Evolutionary conservation across 2,113 vertebrate genomes (phyloP), one percentile per base, ranked within the genome.

Genomic region (Serinus canaria): DNA sequence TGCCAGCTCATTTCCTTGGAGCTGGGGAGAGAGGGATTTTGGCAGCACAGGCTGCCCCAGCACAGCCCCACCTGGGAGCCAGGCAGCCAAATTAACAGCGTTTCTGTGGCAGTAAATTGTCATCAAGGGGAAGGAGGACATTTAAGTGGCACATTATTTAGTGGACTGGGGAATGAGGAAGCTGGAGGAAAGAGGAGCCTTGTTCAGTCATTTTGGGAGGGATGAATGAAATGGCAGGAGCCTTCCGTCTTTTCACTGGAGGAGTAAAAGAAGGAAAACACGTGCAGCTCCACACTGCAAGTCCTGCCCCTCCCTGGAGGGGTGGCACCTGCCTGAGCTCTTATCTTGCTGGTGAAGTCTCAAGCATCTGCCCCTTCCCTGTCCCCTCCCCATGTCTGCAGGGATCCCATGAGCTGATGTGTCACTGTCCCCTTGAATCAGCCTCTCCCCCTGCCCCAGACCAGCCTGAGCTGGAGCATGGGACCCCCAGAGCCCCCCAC

Each of bases 341-440:
- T 69, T 52, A 31, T n/a, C 62, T 58, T 17, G 27, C 63, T 62
- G 53, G 35, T 15, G 14, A 63, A 78, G 25, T 19, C 63, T 59
- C 46, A 37, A 77, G 46, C 43, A 74, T 67, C 43, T 37, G 24
- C 47, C 39, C 41, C n/a, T 28, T 59, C 41, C 33, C 39, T 4
- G 3, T 10, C 41, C 69, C 8, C 59, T 77, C 8, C 11, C 27
- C 15, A 5, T 15, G 16, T 43, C 49, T 22, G 1, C 11, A 49
- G 0, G 0, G 56, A 66, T 47, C 25, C 0, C 0, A 20, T 0
- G 13, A 76, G 44, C 44, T 30, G 69, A 83, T 63, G 52, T 59
- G 33, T 59, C 94, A 39, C 79, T 11, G 58, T 59, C 21, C 50
- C n/a, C n/a, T 52, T 25, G 31, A 25, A 62, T 21, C 63, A 77